A percentile compares a stretch with the other conserved stretches of the same genome.
Conservation (phyloP, 2,797 vertebrate species). For the Tangara arthus region DNA sequence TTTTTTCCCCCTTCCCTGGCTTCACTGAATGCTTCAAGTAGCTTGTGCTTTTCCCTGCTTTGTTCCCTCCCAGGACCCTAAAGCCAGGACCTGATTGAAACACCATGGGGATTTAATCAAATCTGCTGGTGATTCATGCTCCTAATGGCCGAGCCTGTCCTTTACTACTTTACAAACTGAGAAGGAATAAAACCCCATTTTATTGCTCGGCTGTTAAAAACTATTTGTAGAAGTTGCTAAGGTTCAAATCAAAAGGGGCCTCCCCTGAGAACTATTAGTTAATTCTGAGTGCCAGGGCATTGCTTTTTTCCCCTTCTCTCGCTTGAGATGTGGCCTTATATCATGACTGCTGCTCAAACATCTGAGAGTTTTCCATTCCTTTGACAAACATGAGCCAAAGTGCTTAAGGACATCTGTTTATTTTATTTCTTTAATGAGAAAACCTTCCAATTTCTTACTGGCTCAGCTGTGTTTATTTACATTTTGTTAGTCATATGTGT, state of each 20-base stretch:
- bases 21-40: background rate
- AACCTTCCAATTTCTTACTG: slow-evolving; percentile 76
- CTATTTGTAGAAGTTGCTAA: slow-evolving; percentile 76
- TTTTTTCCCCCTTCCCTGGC: background rate
- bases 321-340: slow-evolving; percentile 69
- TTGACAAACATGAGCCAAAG: slow-evolving; percentile 81
- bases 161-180: slow-evolving; percentile 65
- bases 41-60: background rate
- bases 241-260: slow-evolving; percentile 72
- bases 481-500: slow-evolving; percentile 75
- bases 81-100: slow-evolving; percentile 21
- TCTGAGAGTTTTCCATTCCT: slow-evolving; percentile 75
- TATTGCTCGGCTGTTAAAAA: slow-evolving; percentile 71
- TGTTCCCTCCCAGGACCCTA: background rate
- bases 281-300: slow-evolving; percentile 61
- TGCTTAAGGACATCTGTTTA: slow-evolving; percentile 84
- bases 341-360: slow-evolving; percentile 68
- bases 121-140: slow-evolving; percentile 43
- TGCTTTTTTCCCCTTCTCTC: slow-evolving; percentile 32
- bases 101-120: slow-evolving; percentile 57
- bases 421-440: slow-evolving; percentile 87
- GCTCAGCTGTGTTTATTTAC: slow-evolving; percentile 86
- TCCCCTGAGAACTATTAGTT: slow-evolving; percentile 72
- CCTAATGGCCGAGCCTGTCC: slow-evolving; percentile 38
- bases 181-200: slow-evolving; percentile 68